A percentile compares a stretch with the other conserved stretches of the same genome.
Conservation (phyloP, 2,113 vertebrate genomes). For the Pangasianodon hypophthalmus region DNA sequence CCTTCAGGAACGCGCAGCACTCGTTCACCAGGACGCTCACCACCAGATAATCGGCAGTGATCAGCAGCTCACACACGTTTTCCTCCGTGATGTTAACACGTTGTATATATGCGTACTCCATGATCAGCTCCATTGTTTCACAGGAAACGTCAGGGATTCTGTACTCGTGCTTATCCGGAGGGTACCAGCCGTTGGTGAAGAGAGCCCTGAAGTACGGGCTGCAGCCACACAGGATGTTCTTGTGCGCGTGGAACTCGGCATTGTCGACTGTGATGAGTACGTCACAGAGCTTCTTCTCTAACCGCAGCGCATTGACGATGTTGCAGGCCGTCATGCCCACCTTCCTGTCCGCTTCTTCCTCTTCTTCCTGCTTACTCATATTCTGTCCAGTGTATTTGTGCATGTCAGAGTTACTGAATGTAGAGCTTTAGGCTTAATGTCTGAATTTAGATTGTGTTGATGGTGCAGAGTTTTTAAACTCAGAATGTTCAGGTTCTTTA, state of each 20-base stretch:
- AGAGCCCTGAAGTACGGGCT: constrained; percentile 83
- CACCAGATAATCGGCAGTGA: constrained; percentile 76
- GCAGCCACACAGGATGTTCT: constrained; percentile 82
- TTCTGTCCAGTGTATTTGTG: background rate
- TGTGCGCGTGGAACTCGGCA: constrained; percentile 78
- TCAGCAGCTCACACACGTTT: constrained; percentile 72
- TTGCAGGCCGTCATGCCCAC: constrained; percentile 70
- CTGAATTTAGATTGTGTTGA: background rate
- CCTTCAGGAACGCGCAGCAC: constrained; percentile 77
- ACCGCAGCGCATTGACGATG: constrained; percentile 77
- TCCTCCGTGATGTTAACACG: constrained; percentile 68
- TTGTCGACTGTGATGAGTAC: constrained; percentile 76
- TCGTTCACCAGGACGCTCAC: constrained; percentile 68
- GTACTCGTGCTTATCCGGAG: constrained; percentile 68
- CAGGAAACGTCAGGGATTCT: constrained; percentile 74
- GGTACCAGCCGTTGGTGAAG: constrained; percentile 76
- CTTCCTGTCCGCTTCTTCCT: constrained; percentile 65
- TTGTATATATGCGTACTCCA: constrained; percentile 78
- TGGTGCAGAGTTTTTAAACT: background rate
- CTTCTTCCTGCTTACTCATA: background rate
- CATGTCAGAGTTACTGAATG: background rate
- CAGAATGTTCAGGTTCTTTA: background rate
- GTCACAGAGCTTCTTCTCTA: constrained; percentile 79
- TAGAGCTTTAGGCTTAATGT: background rate
- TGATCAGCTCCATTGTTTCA: constrained; percentile 78